Conservation (phyloP, 1,140 invertebrate genomes). For the Heliconius hewitsoni region DNA sequence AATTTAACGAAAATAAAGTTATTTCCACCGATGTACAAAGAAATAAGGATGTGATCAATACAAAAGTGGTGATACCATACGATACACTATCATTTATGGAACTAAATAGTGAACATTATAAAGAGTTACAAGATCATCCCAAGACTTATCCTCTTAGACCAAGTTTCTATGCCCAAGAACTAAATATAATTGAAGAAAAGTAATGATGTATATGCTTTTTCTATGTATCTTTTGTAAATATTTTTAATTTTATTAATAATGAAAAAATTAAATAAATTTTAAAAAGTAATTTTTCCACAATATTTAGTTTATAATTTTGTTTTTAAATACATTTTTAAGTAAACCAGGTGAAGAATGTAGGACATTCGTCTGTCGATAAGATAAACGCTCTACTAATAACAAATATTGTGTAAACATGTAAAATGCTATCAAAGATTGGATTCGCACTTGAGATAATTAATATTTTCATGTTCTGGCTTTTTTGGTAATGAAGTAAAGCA, state of each 20-base stretch:
- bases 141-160: not conserved
- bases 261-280: no score
- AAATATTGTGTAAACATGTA: not conserved
- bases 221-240: not conserved
- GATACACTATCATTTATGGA: not conserved
- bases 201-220: not conserved
- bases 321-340: no score
- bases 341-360: not conserved
- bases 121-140: not conserved
- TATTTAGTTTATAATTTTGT: no score
- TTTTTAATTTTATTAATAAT: not conserved
- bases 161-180: not conserved
- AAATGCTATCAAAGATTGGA: no score
- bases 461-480: no score
- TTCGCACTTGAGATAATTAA: no score
- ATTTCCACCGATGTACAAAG: not conserved
- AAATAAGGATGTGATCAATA: not conserved
- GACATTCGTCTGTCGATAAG: not conserved
- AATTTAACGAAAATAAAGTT: not conserved
- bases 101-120: not conserved
- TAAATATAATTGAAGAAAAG: not conserved
- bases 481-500: no score
- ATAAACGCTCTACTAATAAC: not conserved
- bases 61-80: not conserved
- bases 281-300: no score